phyloP scores from a whole-genome alignment of 2,797 vertebrate species.

The Gymnopithys bicolor region DNA sequence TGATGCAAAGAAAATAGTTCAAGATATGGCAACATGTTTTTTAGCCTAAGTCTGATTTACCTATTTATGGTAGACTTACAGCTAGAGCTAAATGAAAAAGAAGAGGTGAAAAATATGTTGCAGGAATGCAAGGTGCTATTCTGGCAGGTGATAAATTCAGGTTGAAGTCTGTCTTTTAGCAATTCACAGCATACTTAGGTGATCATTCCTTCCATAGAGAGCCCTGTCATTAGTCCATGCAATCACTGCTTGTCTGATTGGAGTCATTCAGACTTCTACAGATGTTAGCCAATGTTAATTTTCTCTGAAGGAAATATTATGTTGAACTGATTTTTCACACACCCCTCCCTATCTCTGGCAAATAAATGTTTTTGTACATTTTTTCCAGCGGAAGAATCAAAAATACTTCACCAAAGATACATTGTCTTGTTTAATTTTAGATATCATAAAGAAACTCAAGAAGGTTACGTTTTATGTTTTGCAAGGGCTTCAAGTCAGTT shows the following conservation, averaged over 20 bases:
- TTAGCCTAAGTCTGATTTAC: not conserved
- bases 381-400: not conserved
- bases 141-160: slow-evolving; percentile 27
- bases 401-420: not conserved
- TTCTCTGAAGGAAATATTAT: not conserved
- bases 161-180: slow-evolving; percentile 9
- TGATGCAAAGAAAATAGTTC: not conserved
- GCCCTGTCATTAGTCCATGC: not conserved
- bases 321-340: not conserved
- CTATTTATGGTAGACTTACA: not conserved
- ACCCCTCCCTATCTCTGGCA: not conserved
- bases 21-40: not conserved
- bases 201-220: not conserved
- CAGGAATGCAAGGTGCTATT: not conserved
- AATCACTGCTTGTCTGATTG: not conserved
- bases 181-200: not conserved
- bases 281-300: not conserved
- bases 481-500: not conserved
- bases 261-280: not conserved
- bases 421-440: not conserved
- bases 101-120: not conserved
- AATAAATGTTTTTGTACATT: not conserved
- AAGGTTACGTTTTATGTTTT: not conserved
- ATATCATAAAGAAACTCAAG: not conserved
- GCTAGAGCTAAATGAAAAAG: not conserved